Evolutionary conservation across 2,113 vertebrate genomes (phyloP), one percentile per base, ranked within the genome.

Genomic region (Felis chaus): DNA sequence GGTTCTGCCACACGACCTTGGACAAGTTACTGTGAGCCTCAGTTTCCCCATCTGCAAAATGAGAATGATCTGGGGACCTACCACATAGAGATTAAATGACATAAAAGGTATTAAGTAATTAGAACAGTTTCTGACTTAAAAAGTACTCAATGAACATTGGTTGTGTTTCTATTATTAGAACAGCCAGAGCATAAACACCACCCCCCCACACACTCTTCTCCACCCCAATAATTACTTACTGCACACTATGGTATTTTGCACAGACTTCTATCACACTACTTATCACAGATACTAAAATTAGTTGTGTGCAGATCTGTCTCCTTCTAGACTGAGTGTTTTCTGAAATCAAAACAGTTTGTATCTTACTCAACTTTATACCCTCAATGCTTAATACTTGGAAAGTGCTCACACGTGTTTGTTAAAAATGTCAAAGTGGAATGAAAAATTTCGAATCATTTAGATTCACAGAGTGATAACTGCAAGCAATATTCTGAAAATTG

Each of bases 401-500:
- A 76, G 61, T 78, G 25, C 50, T 79, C 55, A 73, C 36, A 83
- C 1, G 8, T 55, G 13, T 93, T 89, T 79, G 45, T 48, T 91
- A 63, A 61, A 97, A 97, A 89, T 33, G 71, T 83, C 71, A 96
- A 79, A 85, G 48, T 63, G 53, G 19, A 96, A 95, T 89, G 82
- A 92, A 96, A 96, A 91, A 4, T 41, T 86, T 63, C 76, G 68
- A 96, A 79, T 68, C 87, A 92, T 74, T 94, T 89, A 92, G 73
- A 93, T 11, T 86, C 85, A 55, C 8, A 66, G 25, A 86, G 82
- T 79, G 55, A 76, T 95, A 96, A 92, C 90, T 57, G n/a, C 68
- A 95, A 94, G 83, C n/a, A 96, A 90, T 92, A 97, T 76, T 97
- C 94, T 92, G 29, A 94, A 89, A 86, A 86, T 12, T 68, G 86